phyloP scores from a whole-genome alignment of 2,888 invertebrate genomes.

The Timandra comae region DNA sequence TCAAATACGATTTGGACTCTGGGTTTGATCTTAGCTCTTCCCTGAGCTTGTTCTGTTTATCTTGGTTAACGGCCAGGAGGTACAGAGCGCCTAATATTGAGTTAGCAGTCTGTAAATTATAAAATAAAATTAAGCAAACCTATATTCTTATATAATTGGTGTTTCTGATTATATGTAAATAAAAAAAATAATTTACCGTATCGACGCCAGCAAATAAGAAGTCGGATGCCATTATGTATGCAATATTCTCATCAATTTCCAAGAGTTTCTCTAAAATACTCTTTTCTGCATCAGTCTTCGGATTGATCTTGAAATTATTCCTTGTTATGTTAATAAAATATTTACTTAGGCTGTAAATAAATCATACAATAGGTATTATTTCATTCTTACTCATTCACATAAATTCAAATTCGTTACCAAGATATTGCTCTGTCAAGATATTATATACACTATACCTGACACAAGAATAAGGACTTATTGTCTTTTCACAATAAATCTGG shows the following conservation, averaged over 20 bases:
- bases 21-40: slow-evolving; percentile 63
- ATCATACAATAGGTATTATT: too few relatives aligned
- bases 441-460: too few relatives aligned
- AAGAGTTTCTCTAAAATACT: slow-evolving; percentile 79
- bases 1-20: slow-evolving; percentile 64
- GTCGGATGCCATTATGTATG: slow-evolving; percentile 80
- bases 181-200: slow-evolving; percentile 76
- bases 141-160: too few relatives aligned
- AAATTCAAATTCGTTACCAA: too few relatives aligned
- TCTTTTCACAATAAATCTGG: not conserved
- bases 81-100: slow-evolving; percentile 74
- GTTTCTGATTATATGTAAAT: too few relatives aligned
- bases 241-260: slow-evolving; percentile 73
- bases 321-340: slow-evolving; percentile 33
- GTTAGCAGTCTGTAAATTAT: slow-evolving; percentile 66
- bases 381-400: too few relatives aligned
- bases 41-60: slow-evolving; percentile 79
- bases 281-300: slow-evolving; percentile 39
- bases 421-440: too few relatives aligned
- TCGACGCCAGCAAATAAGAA: slow-evolving; percentile 82
- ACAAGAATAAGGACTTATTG: too few relatives aligned
- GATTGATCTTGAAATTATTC: slow-evolving; percentile 26
- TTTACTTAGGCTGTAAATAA: slow-evolving; percentile 30
- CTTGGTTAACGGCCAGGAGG: slow-evolving; percentile 77
- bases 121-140: too few relatives aligned